Evolutionary conservation across 1,140 invertebrate species (phyloP), one percentile per base, ranked within the genome.

Genomic region (Lineus longissimus): DNA sequence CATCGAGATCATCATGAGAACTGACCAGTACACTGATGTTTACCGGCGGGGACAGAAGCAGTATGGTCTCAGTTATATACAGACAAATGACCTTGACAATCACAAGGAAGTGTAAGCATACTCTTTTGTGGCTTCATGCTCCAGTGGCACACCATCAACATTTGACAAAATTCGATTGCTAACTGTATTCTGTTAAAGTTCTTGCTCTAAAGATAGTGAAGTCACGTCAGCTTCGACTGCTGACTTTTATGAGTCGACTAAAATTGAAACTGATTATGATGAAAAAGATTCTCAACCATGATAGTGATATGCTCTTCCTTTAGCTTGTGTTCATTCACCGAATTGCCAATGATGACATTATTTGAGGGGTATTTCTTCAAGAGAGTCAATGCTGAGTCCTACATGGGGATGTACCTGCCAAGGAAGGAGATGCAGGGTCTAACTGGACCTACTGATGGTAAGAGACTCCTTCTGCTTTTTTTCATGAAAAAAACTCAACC

Each of bases 361-460:
- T 75, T 77, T 59, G 75, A 77, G 57, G 76, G 76, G 2, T 69
- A 77, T 23, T 78, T 78, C 65, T 61, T 78, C 13, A 73, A 72
- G 33, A 68, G 68, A 33, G 61, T 68, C 1, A 71, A 77, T 58
- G 75, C 73, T 15, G 75, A 78, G 57, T 61, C 70, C 6, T 78
- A 78, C 43, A 62, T 78, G 11, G 43, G 43, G 17, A 40, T 36
- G 17, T 59, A 31, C 19, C 33, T 59, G 17, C 36, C 19, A 59
- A 36, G 58, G 43, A 27, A 23, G 0, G 27, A 59, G 19, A 22
- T 59, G 19, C 22, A 22, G 19, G 58, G 36, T 6, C 11, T 23
- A 22, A 36, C 41, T 17, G 33, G 13, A 1, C 25, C 23, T 19
- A 9, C 2, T 59, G 57, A 41, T 6, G 33, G 43, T 25, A 59